These are phyloP conservation scores for Drosophila tristis DNA, from an alignment of 1,140 invertebrate species.

Conservation along the genomic window DNA sequence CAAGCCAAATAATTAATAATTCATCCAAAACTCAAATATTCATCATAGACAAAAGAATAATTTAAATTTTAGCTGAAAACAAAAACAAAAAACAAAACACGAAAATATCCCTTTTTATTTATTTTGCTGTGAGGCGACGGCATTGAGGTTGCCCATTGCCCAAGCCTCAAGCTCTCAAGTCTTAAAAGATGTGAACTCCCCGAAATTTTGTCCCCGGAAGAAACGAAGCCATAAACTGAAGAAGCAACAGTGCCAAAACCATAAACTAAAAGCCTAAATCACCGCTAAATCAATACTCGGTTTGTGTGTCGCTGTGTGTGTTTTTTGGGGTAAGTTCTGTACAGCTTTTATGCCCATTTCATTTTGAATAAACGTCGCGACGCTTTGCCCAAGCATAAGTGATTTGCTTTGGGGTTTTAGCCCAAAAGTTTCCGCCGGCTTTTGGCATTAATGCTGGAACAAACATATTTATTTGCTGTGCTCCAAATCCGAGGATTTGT, in stretches of 20 bases:
- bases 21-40: slow-evolving; percentile 12
- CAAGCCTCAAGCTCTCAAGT: slow-evolving; percentile 7
- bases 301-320: slow-evolving; percentile 7
- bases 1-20: slow-evolving; percentile 43
- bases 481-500: slow-evolving; percentile 23
- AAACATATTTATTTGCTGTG: slow-evolving; percentile 17
- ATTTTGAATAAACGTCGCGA: slow-evolving; percentile 5
- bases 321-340: slow-evolving; percentile 41
- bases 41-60: slow-evolving; percentile 26
- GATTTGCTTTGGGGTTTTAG: slow-evolving; percentile 20
- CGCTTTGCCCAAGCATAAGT: slow-evolving; percentile 3
- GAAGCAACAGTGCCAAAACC: slow-evolving; percentile 43
- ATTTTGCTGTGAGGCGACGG: slow-evolving; percentile 14
- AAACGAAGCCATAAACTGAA: slow-evolving; percentile 22
- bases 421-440: slow-evolving; percentile 29
- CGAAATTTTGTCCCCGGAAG: background rate
- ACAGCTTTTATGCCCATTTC: background rate
- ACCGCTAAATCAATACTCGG: slow-evolving; percentile 42
- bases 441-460: slow-evolving; percentile 26
- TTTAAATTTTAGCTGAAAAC: slow-evolving; percentile 6
- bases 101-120: slow-evolving; percentile 13
- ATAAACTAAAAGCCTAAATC: slow-evolving; percentile 38
- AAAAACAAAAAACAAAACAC: background rate
- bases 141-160: slow-evolving; percentile 13
- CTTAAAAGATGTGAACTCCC: slow-evolving; percentile 24